Evolutionary conservation across 2,888 invertebrate genomes (phyloP).

Genomic region (Agriotes lineatus): DNA sequence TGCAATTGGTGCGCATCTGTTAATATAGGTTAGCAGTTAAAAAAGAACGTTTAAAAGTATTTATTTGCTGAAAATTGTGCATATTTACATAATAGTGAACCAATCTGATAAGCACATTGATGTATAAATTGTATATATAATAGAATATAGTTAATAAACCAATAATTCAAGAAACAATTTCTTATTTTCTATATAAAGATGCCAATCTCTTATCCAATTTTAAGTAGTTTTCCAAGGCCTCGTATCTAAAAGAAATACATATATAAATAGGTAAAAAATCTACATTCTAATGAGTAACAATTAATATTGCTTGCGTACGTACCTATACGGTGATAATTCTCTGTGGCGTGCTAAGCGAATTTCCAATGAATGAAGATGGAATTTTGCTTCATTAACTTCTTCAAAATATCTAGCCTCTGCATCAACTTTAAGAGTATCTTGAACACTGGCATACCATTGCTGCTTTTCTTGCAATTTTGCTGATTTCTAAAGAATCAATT

Average conservation of each 20-base stretch:
- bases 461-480: conserved; percentile 70
- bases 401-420: conserved; percentile 73
- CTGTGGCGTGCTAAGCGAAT: conserved; percentile 73
- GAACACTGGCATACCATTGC: conserved; percentile 71
- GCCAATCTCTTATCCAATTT: conserved; percentile 45
- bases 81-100: background rate
- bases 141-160: background rate
- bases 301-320: conserved; percentile 32
- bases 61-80: too few species aligned
- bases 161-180: background rate
- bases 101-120: background rate
- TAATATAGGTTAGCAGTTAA: too few species aligned
- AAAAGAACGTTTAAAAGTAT: too few species aligned
- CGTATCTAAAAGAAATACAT: conserved; percentile 53
- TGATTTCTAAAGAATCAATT: too few species aligned
- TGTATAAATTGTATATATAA: background rate
- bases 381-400: conserved; percentile 67
- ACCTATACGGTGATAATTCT: conserved; percentile 69
- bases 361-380: conserved; percentile 71
- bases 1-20: too few species aligned
- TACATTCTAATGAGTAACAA: background rate
- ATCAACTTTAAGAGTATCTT: conserved; percentile 71
- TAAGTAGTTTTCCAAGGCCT: conserved; percentile 57
- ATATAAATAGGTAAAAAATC: background rate
- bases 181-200: conserved; percentile 1